A percentile compares a stretch with the other conserved stretches of the same genome.
Conservation (phyloP, 2,888 invertebrate species). For the Phorcus lineatus region DNA sequence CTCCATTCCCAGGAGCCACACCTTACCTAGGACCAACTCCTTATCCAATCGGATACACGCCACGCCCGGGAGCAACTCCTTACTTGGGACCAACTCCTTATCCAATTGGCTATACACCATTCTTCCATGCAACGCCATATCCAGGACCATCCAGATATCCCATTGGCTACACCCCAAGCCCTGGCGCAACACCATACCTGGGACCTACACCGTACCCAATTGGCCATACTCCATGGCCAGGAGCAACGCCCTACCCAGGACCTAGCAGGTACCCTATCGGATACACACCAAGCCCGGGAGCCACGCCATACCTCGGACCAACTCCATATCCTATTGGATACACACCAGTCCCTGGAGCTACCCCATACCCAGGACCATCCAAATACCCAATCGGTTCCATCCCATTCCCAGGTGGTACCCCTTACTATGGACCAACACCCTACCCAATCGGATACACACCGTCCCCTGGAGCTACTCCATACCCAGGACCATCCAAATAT, state of each 20-base stretch:
- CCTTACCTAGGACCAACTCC: too few relatives aligned
- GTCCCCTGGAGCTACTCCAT: neutral
- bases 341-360: neutral
- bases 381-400: conserved; percentile 1
- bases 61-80: too few relatives aligned
- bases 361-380: neutral
- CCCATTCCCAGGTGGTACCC: neutral
- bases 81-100: too few relatives aligned
- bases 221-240: conserved; percentile 35
- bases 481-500: conserved; percentile 4
- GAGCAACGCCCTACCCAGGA: conserved; percentile 28
- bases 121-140: neutral
- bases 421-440: neutral
- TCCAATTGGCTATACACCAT: too few relatives aligned
- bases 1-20: too few relatives aligned
- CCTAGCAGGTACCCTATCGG: neutral
- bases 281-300: conserved; percentile 4
- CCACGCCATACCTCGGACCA: conserved; percentile 4
- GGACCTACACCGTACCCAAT: conserved; percentile 30
- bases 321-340: conserved; percentile 16
- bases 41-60: too few relatives aligned
- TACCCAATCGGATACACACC: neutral
- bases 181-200: neutral
- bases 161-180: neutral
- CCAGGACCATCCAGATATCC: neutral